Percentiles rank a stretch among this genome's conserved stretches.
These are phyloP conservation scores for Platyura marginata DNA, from an alignment of 1,140 invertebrate genomes.

Conservation along the genomic window DNA sequence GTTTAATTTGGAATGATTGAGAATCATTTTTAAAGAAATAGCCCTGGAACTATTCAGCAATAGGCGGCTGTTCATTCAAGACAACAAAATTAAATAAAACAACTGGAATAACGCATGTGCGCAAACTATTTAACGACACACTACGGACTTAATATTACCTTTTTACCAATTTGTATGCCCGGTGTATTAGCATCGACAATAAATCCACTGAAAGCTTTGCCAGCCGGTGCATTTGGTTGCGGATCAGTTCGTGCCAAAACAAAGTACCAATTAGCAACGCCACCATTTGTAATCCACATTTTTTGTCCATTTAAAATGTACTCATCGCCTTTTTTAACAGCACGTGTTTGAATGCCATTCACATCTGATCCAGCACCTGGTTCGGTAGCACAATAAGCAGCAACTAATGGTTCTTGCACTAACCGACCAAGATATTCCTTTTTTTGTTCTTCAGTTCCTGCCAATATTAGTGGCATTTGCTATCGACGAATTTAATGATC, in stretches of 20 bases:
- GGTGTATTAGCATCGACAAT: conserved; percentile 81
- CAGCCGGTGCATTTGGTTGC: conserved; percentile 77
- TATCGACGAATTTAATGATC: conserved; percentile 20
- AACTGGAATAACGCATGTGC: too few species aligned
- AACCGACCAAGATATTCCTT: conserved; percentile 79
- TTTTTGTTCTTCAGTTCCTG: conserved; percentile 67
- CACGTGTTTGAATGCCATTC: conserved; percentile 70
- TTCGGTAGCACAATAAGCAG: conserved; percentile 88
- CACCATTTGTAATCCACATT: conserved; percentile 99
- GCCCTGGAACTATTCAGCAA: too few species aligned
- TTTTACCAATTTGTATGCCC: conserved; percentile 74
- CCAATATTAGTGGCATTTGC: conserved; percentile 69
- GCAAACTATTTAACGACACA: too few species aligned
- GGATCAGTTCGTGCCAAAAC: conserved; percentile 84
- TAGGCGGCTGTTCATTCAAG: too few species aligned
- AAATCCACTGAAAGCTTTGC: conserved; percentile 91
- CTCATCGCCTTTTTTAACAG: conserved; percentile 88
- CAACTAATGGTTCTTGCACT: conserved; percentile 65
- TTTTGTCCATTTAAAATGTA: conserved; percentile 93
- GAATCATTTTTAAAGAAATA: too few species aligned
- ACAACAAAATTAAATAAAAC: too few species aligned
- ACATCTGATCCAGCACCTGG: conserved; percentile 89
- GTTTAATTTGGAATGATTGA: too few species aligned
- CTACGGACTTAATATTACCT: too few species aligned
- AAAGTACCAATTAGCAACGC: conserved; percentile 95